Conservation (phyloP, 2,888 invertebrate genomes). For the Platypus cylindrus region DNA sequence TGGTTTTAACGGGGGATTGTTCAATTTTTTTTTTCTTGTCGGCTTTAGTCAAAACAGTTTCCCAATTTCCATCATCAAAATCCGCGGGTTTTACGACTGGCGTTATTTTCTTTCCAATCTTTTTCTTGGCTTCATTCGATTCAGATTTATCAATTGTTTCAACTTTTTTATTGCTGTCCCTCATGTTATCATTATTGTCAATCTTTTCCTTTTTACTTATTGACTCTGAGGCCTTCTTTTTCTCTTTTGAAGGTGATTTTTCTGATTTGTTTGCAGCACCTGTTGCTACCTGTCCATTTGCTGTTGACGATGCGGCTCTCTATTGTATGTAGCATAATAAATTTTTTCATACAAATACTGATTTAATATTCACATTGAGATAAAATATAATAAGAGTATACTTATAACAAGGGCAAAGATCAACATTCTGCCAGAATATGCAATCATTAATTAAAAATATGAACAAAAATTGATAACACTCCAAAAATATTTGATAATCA, state of each 20-base stretch:
- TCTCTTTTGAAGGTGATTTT: conserved; percentile 41
- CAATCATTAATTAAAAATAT: not conserved
- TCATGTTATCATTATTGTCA: conserved; percentile 41
- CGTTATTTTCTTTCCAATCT: conserved; percentile 42
- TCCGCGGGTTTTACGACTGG: conserved; percentile 52
- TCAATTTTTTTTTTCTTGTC: conserved; percentile 59
- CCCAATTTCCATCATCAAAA: conserved; percentile 65
- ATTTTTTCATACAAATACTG: not conserved
- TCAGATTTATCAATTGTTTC: conserved; percentile 34
- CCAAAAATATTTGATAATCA: not conserved
- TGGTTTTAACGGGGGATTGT: too few relatives aligned
- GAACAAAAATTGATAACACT: too few relatives aligned
- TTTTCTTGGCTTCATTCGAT: conserved; percentile 37
- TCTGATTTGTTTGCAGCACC: conserved; percentile 45
- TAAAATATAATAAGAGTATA: too few relatives aligned
- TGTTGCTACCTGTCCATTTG: conserved; percentile 46
- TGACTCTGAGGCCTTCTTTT: conserved; percentile 42
- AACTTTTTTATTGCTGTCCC: conserved; percentile 8
- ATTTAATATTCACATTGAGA: too few relatives aligned
- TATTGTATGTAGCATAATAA: too few relatives aligned
- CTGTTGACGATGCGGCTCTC: too few relatives aligned
- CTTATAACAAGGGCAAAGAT: too few relatives aligned
- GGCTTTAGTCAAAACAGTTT: conserved; percentile 54
- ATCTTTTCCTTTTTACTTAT: conserved; percentile 36
- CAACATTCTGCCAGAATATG: too few relatives aligned